Conservation (phyloP, 1,140 invertebrate genomes). For the Lucilia sericata region DNA sequence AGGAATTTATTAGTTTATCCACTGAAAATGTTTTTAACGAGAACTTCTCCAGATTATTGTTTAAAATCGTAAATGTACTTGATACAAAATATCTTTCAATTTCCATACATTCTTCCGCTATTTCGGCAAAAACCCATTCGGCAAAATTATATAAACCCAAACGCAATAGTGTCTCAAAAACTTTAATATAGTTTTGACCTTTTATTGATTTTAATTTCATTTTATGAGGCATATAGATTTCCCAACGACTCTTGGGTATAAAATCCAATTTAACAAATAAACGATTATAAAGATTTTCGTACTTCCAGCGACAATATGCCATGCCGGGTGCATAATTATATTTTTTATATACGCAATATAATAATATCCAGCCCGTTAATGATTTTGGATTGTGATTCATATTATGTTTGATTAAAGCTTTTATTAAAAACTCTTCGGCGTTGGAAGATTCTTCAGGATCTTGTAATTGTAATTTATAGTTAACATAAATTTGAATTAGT, state of each 20-base stretch:
- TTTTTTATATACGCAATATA: constrained; percentile 46
- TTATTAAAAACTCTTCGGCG: constrained; percentile 11
- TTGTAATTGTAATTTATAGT: constrained; percentile 7
- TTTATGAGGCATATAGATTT: constrained; percentile 25
- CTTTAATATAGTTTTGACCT: constrained; percentile 48
- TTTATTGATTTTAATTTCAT: constrained; percentile 9
- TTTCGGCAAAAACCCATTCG: constrained; percentile 51
- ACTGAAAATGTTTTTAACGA: constrained; percentile 19
- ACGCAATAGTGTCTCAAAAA: constrained; percentile 51
- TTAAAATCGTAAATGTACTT: constrained; percentile 51
- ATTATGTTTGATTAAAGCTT: background rate
- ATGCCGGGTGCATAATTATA: constrained; percentile 40
- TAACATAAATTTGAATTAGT: constrained; percentile 41
- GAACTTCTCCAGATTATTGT: constrained; percentile 47
- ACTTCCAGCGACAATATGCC: constrained; percentile 41
- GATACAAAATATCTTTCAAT: constrained; percentile 54
- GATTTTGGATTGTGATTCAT: background rate
- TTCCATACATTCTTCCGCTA: constrained; percentile 48
- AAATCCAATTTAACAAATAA: background rate
- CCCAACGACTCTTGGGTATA: constrained; percentile 26
- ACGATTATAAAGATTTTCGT: constrained; percentile 31
- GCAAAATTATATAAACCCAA: constrained; percentile 57
- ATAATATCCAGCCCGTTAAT: constrained; percentile 37
- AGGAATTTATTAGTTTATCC: background rate
- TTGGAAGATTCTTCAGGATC: background rate